Evolutionary conservation across 2,113 vertebrate species (phyloP).

Genomic region (Numida meleagris): DNA sequence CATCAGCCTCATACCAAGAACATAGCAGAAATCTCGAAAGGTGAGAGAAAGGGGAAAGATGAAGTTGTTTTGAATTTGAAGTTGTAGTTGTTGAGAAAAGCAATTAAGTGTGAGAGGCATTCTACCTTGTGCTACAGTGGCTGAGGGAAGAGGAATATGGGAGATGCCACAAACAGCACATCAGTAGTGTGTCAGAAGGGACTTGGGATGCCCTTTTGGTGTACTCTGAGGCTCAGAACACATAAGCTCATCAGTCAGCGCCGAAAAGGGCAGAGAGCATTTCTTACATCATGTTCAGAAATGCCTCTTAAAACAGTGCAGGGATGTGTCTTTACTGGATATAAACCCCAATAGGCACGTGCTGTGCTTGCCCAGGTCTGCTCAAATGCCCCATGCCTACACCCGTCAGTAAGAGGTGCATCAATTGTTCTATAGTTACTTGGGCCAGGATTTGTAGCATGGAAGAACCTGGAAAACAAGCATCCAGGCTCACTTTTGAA

Average conservation of each 20-base stretch:
- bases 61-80: neutral
- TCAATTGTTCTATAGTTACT: neutral
- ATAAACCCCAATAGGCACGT: fast-evolving
- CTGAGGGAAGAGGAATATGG: neutral
- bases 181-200: neutral
- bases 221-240: neutral
- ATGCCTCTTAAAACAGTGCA: neutral
- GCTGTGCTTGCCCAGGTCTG: neutral
- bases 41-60: neutral
- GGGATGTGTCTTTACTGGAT: neutral
- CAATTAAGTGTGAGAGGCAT: neutral
- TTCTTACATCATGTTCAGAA: neutral
- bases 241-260: neutral
- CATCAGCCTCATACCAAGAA: neutral
- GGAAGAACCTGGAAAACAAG: neutral
- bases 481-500: neutral
- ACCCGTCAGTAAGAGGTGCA: neutral
- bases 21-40: neutral
- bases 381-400: neutral
- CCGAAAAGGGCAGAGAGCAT: neutral
- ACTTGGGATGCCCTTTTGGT: neutral
- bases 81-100: neutral
- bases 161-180: neutral
- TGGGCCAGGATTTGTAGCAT: neutral
- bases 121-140: neutral